A percentile compares a stretch with the other conserved stretches of the same genome.
phyloP scores from a whole-genome alignment of 1,140 invertebrate genomes.

The Drosophila gunungcola region DNA sequence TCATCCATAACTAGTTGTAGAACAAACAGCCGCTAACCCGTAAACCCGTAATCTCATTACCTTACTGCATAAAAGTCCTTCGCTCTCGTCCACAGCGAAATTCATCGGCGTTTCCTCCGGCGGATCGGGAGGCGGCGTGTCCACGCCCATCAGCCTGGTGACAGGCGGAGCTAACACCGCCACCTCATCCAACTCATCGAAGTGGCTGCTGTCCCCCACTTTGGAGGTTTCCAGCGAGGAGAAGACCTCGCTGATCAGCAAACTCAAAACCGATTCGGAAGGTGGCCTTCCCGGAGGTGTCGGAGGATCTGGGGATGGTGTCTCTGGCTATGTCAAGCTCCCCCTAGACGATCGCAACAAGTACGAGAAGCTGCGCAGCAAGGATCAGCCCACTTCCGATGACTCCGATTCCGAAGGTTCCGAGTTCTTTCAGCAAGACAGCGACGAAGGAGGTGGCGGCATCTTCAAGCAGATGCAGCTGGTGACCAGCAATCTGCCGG shows the following conservation, averaged over 20 bases:
- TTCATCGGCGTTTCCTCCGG: constrained; percentile 67
- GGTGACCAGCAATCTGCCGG: constrained; percentile 86
- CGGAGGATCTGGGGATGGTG: constrained; percentile 6
- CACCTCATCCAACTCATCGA: constrained; percentile 72
- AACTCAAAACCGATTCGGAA: constrained; percentile 75
- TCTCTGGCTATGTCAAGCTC: constrained; percentile 86
- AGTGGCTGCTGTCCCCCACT: constrained; percentile 82
- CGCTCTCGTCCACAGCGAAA: constrained; percentile 84
- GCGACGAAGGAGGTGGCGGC: constrained; percentile 49
- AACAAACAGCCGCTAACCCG: constrained; percentile 39
- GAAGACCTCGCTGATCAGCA: constrained; percentile 79
- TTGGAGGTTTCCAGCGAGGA: constrained; percentile 79
- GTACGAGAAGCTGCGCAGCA: constrained; percentile 90
- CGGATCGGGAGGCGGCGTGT: constrained; percentile 14
- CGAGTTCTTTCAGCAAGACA: constrained; percentile 75
- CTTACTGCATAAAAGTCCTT: constrained; percentile 85
- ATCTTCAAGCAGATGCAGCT: constrained; percentile 86
- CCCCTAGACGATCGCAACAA: constrained; percentile 91
- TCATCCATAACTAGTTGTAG: constrained; percentile 45
- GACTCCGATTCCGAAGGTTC: constrained; percentile 85
- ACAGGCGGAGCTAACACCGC: constrained; percentile 42
- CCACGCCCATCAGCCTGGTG: constrained; percentile 32
- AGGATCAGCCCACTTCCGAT: constrained; percentile 87
- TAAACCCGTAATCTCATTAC: constrained; percentile 77
- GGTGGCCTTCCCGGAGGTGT: constrained; percentile 21